A percentile compares a stretch with the other conserved stretches of the same genome.
phyloP scores from a whole-genome alignment of 2,113 vertebrate genomes.

The Lamprologus tigripictilis region DNA sequence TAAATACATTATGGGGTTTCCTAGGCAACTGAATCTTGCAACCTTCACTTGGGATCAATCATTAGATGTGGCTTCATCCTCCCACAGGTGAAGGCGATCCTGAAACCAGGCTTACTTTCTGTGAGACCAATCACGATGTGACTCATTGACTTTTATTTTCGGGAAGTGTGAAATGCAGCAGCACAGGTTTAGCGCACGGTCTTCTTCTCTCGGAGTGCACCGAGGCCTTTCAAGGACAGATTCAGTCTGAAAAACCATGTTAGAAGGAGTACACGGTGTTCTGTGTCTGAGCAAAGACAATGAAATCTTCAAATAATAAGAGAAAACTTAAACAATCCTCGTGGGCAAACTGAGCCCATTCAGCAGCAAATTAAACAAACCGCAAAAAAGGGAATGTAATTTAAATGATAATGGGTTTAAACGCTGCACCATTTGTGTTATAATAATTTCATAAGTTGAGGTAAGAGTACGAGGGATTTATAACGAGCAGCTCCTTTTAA shows the following conservation, averaged over 20 bases:
- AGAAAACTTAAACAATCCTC: background rate
- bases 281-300: background rate
- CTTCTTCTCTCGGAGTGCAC: background rate
- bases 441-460: background rate
- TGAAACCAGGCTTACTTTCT: background rate
- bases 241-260: background rate
- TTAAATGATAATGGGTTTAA: background rate
- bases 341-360: background rate
- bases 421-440: background rate
- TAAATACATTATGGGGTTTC: background rate
- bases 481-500: background rate
- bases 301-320: background rate
- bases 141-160: background rate
- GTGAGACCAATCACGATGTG: background rate
- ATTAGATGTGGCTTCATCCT: background rate
- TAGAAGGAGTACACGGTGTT: background rate
- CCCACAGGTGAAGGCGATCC: background rate
- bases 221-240: background rate
- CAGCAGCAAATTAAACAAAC: background rate
- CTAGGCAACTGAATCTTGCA: background rate
- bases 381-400: background rate
- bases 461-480: background rate
- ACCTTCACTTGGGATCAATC: background rate
- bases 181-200: rapidly evolving
- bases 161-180: background rate